Percentiles rank a stretch among this genome's conserved stretches.
Evolutionary conservation across 1,140 invertebrate species (phyloP).

Genomic region (Palaemon carinicauda): DNA sequence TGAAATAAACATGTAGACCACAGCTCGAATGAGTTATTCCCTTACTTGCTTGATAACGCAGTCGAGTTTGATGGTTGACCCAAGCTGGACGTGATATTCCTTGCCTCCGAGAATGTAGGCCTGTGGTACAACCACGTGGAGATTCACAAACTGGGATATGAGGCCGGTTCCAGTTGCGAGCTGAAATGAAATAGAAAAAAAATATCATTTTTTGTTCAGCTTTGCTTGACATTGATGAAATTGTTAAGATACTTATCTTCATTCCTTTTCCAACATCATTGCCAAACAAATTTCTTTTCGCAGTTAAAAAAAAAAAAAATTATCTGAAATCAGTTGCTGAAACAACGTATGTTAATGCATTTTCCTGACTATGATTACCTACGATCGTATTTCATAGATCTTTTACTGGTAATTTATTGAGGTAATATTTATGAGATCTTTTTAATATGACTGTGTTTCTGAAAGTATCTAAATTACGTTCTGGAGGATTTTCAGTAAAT

Average conservation of each 20-base stretch:
- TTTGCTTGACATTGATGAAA: no score
- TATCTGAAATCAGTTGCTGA: no score
- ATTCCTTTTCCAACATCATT: background rate
- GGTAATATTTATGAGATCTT: no score
- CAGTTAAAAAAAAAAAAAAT: no score
- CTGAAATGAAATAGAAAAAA: conserved; percentile 70
- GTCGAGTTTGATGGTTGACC: conserved; percentile 88
- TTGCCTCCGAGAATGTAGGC: conserved; percentile 84
- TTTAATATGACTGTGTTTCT: no score
- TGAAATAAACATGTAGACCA: no score
- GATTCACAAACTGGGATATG: conserved; percentile 86
- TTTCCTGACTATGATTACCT: no score
- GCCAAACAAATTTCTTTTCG: background rate
- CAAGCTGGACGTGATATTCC: conserved; percentile 88
- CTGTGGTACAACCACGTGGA: conserved; percentile 87
- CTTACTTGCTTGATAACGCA: conserved; percentile 92
- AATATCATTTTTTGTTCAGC: no score
- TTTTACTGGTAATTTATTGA: no score
- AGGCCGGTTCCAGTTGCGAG: conserved; percentile 85
- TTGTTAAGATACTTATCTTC: background rate
- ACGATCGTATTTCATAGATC: no score
- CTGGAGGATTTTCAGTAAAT: background rate
- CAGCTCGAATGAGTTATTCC: background rate
- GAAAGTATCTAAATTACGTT: background rate
- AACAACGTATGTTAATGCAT: no score